These are phyloP conservation scores for Chelonia mydas DNA, from an alignment of 2,797 vertebrate species.

Conservation along the genomic window DNA sequence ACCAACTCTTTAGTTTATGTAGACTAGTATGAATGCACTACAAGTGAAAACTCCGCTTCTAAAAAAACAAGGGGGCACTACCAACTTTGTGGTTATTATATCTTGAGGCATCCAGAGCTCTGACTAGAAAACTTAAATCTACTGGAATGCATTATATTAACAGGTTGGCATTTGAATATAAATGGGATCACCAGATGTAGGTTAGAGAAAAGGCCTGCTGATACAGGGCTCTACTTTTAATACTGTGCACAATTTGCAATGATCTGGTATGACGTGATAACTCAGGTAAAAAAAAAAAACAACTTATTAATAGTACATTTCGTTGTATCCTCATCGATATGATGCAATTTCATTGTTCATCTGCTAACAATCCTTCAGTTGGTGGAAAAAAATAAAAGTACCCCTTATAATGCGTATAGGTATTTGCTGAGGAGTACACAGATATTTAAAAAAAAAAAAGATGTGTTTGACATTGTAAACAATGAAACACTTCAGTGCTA, in stretches of 20 bases:
- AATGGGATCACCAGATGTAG: neutral
- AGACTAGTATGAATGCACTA: neutral
- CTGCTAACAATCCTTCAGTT: neutral
- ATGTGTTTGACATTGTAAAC: neutral
- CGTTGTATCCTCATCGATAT: slow-evolving; percentile 34
- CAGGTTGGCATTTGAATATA: slow-evolving; percentile 29
- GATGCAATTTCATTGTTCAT: neutral
- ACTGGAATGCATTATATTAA: neutral
- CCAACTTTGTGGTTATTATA: neutral
- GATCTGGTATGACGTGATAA: slow-evolving; percentile 34
- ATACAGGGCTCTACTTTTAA: slow-evolving; percentile 37
- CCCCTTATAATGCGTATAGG: neutral
- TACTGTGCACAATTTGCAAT: slow-evolving; percentile 42
- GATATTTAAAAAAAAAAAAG: neutral
- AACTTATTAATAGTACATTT: slow-evolving; percentile 9
- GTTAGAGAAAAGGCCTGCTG: neutral
- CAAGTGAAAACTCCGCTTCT: neutral
- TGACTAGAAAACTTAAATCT: neutral
- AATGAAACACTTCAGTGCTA: neutral
- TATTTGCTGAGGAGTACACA: slow-evolving; percentile 5
- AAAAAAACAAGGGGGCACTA: neutral
- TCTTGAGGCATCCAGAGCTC: neutral
- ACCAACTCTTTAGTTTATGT: neutral
- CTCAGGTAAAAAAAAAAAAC: slow-evolving; percentile 64
- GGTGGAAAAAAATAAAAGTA: neutral